Percentiles rank a stretch among this genome's conserved stretches.
Conservation (phyloP, 35 echinoderm and acorn worm genomes). For the Acanthaster planci region DNA sequence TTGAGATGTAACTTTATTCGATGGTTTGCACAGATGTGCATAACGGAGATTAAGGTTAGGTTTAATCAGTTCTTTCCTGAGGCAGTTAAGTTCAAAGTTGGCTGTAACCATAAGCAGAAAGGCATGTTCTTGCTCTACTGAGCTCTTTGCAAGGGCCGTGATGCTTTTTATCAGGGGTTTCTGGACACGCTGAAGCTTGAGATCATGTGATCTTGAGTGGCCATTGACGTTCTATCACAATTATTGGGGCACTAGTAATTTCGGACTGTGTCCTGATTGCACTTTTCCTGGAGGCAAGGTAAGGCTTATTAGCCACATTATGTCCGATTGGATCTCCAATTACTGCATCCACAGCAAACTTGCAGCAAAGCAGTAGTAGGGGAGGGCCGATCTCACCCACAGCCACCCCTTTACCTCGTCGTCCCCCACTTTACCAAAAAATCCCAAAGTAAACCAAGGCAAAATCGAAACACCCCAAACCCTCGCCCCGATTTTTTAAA, state of each 20-base stretch:
- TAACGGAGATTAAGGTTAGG: constrained; percentile 34
- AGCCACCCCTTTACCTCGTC: no score
- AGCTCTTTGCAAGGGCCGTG: constrained; percentile 11
- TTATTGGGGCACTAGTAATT: constrained; percentile 35
- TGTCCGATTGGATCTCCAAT: not conserved
- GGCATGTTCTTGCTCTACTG: constrained; percentile 34
- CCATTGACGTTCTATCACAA: constrained; percentile 40
- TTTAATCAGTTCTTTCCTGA: constrained; percentile 45
- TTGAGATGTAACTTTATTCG: constrained; percentile 28
- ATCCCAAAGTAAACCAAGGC: no score
- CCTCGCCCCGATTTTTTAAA: no score
- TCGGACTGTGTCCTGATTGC: not conserved
- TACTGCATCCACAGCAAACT: not conserved
- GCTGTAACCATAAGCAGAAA: constrained; percentile 40
- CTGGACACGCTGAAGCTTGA: constrained; percentile 45
- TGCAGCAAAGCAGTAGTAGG: constrained; percentile 24
- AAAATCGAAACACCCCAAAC: no score
- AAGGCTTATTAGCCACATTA: constrained; percentile 24
- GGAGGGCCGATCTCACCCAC: no score
- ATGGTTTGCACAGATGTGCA: constrained; percentile 36
- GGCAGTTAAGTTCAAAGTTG: constrained; percentile 45
- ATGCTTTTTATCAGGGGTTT: constrained; percentile 57
- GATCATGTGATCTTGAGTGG: constrained; percentile 18
- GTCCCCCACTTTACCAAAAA: no score
- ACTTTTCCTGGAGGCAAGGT: not conserved